Evolutionary conservation across 37 sponge, comb jelly and placozoan genomes (phyloP), one percentile per base, ranked within the genome.

Genomic region (Chondrosia reniformis): DNA sequence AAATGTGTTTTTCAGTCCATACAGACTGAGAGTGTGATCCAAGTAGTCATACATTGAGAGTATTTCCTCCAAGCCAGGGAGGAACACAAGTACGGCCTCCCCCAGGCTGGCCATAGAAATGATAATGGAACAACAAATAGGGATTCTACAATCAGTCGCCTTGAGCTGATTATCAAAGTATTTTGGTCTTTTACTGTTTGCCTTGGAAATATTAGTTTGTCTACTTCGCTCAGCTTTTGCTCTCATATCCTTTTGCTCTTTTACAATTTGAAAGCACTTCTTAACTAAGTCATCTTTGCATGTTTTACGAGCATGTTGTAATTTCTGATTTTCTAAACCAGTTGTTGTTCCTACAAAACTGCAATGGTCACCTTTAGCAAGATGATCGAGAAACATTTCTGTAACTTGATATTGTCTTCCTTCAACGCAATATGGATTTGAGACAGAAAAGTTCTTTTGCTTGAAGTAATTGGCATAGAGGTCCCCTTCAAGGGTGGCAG

Each of bases 401-500:
- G 77, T 46, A 5, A 91, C 84, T 41, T 73, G 67, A 30, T 37
- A 91, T 52, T 75, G 84, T 52, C 79, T 79, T 0, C 62, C 72
- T 9, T 87, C 91, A 13, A 91, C 88, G 64, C 80, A 86, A 46
- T 79, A 63, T 0, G 91, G 88, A 22, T 27, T n/a, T 22, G 89
- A 36, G 4, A 91, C 88, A 0, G 76, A 46, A 12, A 45, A 12
- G 28, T 9, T 57, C 27, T 71, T 22, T 33, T 81, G 56, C n/a
- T 79, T 42, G 44, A 91, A 86, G 63, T 91, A 91, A n/a, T 72
- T 45, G 32, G 74, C 67, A 8, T 82, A 30, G 3, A 86, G 64
- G 13, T 64, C 25, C 1, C 78, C 84, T 28, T 91, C 84, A 71
- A 91, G 75, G 9, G 91, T 91, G 78, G 91, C 91, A 28, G 91